Evolutionary conservation across 2,888 invertebrate species (phyloP), one percentile per base, ranked within the genome.

Genomic region (Muscina levida): DNA sequence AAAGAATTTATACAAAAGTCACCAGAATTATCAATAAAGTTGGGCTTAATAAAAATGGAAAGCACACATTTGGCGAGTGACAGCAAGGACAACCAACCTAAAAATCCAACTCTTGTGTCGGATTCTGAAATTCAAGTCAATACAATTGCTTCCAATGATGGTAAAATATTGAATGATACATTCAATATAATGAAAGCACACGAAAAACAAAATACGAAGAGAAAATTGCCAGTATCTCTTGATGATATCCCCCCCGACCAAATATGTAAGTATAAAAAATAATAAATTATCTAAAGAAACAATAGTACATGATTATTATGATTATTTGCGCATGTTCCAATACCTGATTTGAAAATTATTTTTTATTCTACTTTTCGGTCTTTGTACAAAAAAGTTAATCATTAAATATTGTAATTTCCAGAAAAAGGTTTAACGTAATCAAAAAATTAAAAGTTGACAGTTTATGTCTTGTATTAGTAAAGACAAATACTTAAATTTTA

Each of bases 1-100:
- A 91, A 92, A 83, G 92, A 93, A 84, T 94, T 93, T 88, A 92
- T 92, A 73, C 93, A 94, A 87, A 93, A 92, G 85, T 92, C 92
- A 85, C 93, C 93, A 78, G 91, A 91, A 85, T 89, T 92, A 77
- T 92, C 93, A 68, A 92, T 92, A 83, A 92, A 92, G 87, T 90
- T 93, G 86, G 93, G 93, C 46, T 91, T 93, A 82, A 85, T 85
- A 72, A 72, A 72, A 10, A 19, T 57, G 8, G 65, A 77, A 56
- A 17, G 6, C 62, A 19, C 44, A 71, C 31, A 62, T 6, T 11
- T n/a, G 0, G 19, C 65, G 4, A 62, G 10, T 42, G 73, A 78
- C 48, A 10, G 17, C 15, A 48, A 13, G 2, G 44, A 70, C 0
- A 1, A 4, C 1, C 22, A 56, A 13, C 17, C 19, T 0, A 37